Conservation (phyloP, 2,113 vertebrate species). For the Tympanuchus pallidicinctus region DNA sequence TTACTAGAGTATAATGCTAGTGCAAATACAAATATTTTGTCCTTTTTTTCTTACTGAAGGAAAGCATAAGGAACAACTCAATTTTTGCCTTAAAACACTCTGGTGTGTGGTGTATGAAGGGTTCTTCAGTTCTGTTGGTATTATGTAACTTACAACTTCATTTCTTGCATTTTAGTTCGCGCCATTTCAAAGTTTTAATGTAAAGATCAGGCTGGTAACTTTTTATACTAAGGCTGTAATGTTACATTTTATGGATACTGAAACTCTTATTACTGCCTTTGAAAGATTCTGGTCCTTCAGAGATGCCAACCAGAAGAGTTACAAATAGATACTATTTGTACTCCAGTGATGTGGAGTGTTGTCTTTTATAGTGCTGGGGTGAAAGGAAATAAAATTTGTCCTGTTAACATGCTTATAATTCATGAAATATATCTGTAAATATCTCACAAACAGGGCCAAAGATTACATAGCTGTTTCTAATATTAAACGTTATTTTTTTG, state of each 20-base stretch:
- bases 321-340: neutral
- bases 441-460: rapidly evolving
- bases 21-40: neutral
- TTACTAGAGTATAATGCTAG: neutral
- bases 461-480: neutral
- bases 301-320: neutral
- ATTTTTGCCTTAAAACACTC: neutral
- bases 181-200: neutral
- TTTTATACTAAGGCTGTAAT: neutral
- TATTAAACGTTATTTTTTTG: neutral
- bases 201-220: neutral
- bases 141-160: neutral
- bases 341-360: neutral
- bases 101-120: neutral
- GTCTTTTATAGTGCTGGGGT: neutral
- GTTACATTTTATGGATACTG: neutral
- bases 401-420: neutral
- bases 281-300: neutral
- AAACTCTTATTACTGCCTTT: neutral
- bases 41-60: neutral
- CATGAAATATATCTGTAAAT: neutral
- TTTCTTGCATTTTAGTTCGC: neutral
- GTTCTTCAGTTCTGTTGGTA: neutral
- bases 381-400: neutral
- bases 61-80: neutral